Evolutionary conservation across 2,797 vertebrate species (phyloP), one percentile per base, ranked within the genome.

Genomic region (Darevskia nairensis): DNA sequence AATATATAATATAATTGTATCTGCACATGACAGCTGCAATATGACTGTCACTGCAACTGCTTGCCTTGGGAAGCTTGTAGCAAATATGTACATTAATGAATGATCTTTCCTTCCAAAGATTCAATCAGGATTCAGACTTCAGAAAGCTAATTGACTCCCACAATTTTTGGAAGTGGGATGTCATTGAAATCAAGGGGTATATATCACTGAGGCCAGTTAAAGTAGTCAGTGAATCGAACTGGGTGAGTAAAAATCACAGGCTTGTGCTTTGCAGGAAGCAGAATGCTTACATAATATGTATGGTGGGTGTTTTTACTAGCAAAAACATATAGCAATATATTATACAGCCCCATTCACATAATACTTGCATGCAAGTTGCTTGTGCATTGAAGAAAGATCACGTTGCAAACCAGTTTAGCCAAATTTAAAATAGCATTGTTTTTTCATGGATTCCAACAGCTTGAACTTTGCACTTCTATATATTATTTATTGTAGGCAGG

Each of bases 1-100:
- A 94, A 74, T 85, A 59, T 77, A 86, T 95, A 94, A 59, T 77
- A 86, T 94, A 94, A 96, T 95, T 93, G 61, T 92, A 90, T 94
- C 93, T 94, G 86, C 69, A 91, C 94, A 94, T 84, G 81, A 91
- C 89, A 84, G 88, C 1, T 15, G 71, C 4, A 81, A 93, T 80
- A 75, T 3, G 84, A 66, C 89, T 88, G 89, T 92, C 85, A 89
- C 84, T 90, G 90, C 61, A 75, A 27, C 91, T 72, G 80, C n/a
- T 93, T 88, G 66, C 41, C 90, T 66, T 25, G 69, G 71, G 91
- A 71, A 35, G 59, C 80, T 85, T 82, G 89, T 11, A 88, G 93
- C 71, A 88, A 83, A 78, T 39, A 21, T 39, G 66, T 50, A 81
- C 55, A 21, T 68, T 93, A 90, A 93, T 32, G 84, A 90, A 81